Evolutionary conservation across 1,140 invertebrate species (phyloP), one percentile per base, ranked within the genome.

Genomic region (Temnothorax curvispinosus): DNA sequence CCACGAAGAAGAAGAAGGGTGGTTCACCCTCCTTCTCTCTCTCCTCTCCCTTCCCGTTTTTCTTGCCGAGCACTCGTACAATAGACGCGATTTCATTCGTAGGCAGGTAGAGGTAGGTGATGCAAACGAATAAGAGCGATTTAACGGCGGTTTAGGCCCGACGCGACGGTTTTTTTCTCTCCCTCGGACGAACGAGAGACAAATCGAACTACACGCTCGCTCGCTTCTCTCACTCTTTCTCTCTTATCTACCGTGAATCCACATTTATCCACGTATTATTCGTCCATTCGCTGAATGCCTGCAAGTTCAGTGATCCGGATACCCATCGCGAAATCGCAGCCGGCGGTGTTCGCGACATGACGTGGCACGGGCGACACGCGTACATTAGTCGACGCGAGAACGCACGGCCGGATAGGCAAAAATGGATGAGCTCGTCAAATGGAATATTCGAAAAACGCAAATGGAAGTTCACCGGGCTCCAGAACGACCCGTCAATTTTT

Each of bases 291-390:
- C 65, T 65, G 82, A 76, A 71, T 87, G 87, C 18, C 87, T 86
- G 74, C 3, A 89, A 84, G 91, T 87, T 91, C 91, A 92, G 81
- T 91, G 91, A 92, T 91, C 89, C 88, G 91, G 76, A 89, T 91
- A 90, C 89, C 78, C 87, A 92, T 92, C 86, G 90, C 75, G 71
- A 88, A 90, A 89, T 90, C 91, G 81, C 77, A 86, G 50, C 74
- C 71, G 81, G 88, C 84, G 80, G 38, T 65, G 84, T 78, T 78
- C 56, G 75, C 87, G 62, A 89, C 78, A 82, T 82, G 88, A 91
- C 81, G 89, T 44, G 85, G 82, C 76, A 60, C 62, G 47, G 60
- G 58, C 82, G 80, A 87, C 85, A 82, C 81, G 35, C 62, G 72
- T 88, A 74, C 60, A 75, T 85, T 72, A 87, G 85, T 72, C 58